Evolutionary conservation across 1,140 invertebrate genomes (phyloP).

Genomic region (Heterodera schachtii): DNA sequence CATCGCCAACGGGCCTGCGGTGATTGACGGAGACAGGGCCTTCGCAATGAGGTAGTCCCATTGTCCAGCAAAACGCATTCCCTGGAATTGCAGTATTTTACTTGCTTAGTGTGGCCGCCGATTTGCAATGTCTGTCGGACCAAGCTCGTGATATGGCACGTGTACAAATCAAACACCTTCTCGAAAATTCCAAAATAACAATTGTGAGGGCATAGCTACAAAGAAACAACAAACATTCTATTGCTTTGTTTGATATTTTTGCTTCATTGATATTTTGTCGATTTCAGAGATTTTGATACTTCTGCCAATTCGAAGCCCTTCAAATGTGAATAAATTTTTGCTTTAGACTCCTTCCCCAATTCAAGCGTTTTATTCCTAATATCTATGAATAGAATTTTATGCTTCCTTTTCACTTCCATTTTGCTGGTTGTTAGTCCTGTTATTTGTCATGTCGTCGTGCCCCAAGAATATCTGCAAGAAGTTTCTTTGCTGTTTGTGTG

Average conservation of each 20-base stretch:
- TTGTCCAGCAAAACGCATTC: not conserved
- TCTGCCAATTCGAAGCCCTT: no score
- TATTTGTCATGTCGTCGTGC: not conserved
- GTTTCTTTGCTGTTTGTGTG: conserved; percentile 27
- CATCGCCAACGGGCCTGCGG: conserved; percentile 33
- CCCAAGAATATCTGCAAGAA: not conserved
- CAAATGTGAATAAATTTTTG: conserved; percentile 3
- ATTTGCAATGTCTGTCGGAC: conserved; percentile 36
- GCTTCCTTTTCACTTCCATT: no score
- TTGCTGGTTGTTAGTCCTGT: not conserved
- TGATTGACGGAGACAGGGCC: conserved; percentile 39
- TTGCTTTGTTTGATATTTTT: no score
- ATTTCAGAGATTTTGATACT: no score
- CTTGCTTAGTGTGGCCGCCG: conserved; percentile 35
- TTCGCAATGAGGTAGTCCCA: conserved; percentile 30
- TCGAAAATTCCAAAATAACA: conserved; percentile 44
- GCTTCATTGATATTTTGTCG: not conserved
- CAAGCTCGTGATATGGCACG: conserved; percentile 42
- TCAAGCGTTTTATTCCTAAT: no score
- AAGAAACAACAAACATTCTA: not conserved
- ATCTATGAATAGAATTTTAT: no score
- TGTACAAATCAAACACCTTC: conserved; percentile 40
- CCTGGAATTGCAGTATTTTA: no score
- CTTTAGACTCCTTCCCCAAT: not conserved
- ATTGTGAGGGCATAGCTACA: conserved; percentile 39